phyloP scores from a whole-genome alignment of 2,797 vertebrate genomes.

The Sebastes trivittatus region DNA sequence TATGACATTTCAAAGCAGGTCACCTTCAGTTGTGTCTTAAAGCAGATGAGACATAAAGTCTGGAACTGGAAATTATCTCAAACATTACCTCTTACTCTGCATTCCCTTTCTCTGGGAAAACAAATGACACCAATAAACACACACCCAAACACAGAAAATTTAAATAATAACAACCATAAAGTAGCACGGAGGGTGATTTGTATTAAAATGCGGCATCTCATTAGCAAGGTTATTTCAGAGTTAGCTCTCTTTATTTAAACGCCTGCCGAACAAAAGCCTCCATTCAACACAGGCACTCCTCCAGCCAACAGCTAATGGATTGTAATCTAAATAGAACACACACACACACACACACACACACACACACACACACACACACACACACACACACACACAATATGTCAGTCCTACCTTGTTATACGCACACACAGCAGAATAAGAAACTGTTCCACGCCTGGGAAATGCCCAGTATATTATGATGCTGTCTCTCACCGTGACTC shows the following conservation, averaged over 20 bases:
- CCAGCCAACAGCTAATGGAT: conserved; percentile 36
- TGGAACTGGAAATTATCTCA: not conserved
- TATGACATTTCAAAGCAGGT: too few relatives aligned
- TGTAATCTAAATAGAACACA: conserved; percentile 36
- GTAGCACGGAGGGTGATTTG: conserved; percentile 45
- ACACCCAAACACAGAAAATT: conserved; percentile 19
- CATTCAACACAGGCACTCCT: conserved; percentile 36
- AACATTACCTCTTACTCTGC: not conserved
- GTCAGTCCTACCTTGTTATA: not conserved
- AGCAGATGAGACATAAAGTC: not conserved
- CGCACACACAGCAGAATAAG: not conserved
- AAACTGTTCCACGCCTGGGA: not conserved
- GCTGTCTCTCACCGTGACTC: not conserved
- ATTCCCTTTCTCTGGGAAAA: not conserved
- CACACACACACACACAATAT: not conserved
- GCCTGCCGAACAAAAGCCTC: conserved; percentile 51
- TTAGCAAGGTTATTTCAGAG: conserved; percentile 53
- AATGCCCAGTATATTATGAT: not conserved
- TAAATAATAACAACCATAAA: conserved; percentile 45
- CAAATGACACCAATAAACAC: not conserved
- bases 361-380: not conserved
- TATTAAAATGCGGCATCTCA: conserved; percentile 59
- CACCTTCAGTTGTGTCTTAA: not conserved
- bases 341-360: conserved; percentile 2
- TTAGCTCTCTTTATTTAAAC: conserved; percentile 59